phyloP scores from a whole-genome alignment of 2,797 vertebrate species.

The Gymnoscopelus microlampas region DNA sequence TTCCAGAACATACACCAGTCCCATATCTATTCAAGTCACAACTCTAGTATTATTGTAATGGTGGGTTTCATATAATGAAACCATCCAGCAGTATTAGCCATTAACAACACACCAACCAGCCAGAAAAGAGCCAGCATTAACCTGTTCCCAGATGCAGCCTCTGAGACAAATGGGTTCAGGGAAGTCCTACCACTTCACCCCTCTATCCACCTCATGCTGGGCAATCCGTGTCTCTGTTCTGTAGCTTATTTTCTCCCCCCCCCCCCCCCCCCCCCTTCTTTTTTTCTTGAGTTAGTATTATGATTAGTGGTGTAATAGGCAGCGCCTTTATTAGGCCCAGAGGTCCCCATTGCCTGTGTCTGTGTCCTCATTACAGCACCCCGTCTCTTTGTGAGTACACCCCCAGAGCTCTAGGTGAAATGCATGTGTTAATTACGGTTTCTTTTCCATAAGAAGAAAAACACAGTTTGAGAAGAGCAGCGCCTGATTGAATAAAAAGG shows the following conservation, averaged over 20 bases:
- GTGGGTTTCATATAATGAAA: conserved; percentile 51
- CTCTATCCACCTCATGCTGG: conserved; percentile 70
- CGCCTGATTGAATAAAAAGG: conserved; percentile 89
- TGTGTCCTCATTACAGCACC: conserved; percentile 68
- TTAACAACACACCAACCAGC: conserved; percentile 58
- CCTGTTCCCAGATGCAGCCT: conserved; percentile 39
- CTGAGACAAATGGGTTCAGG: conserved; percentile 41
- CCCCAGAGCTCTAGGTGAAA: conserved; percentile 84
- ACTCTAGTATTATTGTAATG: conserved; percentile 74
- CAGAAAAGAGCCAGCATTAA: conserved; percentile 43
- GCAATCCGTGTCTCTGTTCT: conserved; percentile 72
- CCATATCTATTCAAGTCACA: conserved; percentile 64
- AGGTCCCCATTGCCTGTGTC: conserved; percentile 69
- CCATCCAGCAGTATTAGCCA: conserved; percentile 78
- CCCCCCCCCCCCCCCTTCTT: conserved; percentile 9
- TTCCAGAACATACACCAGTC: conserved; percentile 56
- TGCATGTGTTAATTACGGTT: conserved; percentile 93
- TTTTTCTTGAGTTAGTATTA: conserved; percentile 69
- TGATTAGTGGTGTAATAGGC: conserved; percentile 69
- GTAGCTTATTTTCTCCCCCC: conserved; percentile 68
- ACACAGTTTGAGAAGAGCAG: conserved; percentile 89
- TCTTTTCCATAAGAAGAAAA: conserved; percentile 91
- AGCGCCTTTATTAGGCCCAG: conserved; percentile 59
- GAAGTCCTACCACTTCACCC: conserved; percentile 60
- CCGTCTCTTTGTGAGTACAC: conserved; percentile 78